Evolutionary conservation across 92 coral and sea anemone species (phyloP).

Genomic region (Phymanthus crucifer): DNA sequence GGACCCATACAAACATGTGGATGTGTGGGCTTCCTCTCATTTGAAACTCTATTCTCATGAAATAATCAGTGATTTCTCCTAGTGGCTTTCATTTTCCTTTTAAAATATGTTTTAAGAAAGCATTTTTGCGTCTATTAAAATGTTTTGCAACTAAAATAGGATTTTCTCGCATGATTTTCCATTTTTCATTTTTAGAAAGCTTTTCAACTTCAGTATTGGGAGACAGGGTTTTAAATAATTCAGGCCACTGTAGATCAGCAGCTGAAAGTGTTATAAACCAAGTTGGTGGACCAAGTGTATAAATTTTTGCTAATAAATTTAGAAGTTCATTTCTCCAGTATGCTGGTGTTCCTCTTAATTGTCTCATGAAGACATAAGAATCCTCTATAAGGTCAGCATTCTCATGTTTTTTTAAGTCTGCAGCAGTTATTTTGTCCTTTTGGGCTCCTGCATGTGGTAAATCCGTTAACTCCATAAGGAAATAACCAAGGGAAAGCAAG

Average conservation of each 20-base stretch:
- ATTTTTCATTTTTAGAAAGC: constrained; percentile 22
- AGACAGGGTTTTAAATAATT: constrained; percentile 19
- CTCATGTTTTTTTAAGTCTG: constrained; percentile 10
- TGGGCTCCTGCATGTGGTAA: constrained; percentile 26
- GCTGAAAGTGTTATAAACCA: constrained; percentile 59
- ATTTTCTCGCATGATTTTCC: constrained; percentile 34
- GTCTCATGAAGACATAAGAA: constrained; percentile 44
- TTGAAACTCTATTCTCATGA: constrained; percentile 42
- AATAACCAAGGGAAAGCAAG: constrained; percentile 60
- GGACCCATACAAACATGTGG: constrained; percentile 57
- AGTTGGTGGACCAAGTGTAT: constrained; percentile 37
- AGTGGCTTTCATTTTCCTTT: constrained; percentile 47
- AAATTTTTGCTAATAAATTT: constrained; percentile 20
- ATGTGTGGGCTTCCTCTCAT: constrained; percentile 55
- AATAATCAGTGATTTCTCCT: constrained; percentile 33
- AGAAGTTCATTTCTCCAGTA: constrained; percentile 45
- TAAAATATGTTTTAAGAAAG: constrained; percentile 36
- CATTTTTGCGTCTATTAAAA: constrained; percentile 44
- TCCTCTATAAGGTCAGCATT: constrained; percentile 42
- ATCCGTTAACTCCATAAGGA: constrained; percentile 42
- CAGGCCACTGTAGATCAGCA: constrained; percentile 53
- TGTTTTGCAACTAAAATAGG: constrained; percentile 45
- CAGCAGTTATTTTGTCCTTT: constrained; percentile 15
- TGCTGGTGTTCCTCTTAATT: constrained; percentile 51
- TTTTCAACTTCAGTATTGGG: constrained; percentile 13